Evolutionary conservation across 1,140 invertebrate genomes (phyloP), one percentile per base, ranked within the genome.

Genomic region (Dreissena rostriformis): DNA sequence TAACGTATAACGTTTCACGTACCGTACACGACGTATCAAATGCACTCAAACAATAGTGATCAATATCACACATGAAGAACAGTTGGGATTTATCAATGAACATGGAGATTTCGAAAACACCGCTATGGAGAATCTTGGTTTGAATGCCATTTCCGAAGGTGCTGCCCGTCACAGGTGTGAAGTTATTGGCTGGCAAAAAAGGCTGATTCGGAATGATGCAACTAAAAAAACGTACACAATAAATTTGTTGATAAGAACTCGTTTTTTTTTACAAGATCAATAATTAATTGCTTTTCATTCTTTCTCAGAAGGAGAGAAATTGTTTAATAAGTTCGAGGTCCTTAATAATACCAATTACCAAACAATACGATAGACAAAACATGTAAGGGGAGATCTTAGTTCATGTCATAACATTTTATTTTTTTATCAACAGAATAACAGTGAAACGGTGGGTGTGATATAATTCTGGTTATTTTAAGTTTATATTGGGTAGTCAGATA

Each of bases 31-130:
- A 29, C 8, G 55, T 65, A 29, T 81, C 79, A 0, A n/a, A 12
- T 12, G 51, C 53, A 51, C n/a, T 10, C 12, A 12, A 53, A 49
- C 79, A 81, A 29, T 65, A 73, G 12, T 71, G 15, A 11, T 8
- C 68, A 26, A 81, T 73, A 29, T 72, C 70, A 66, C 79, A 81
- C 57, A 19, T 73, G 67, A 73, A 81, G 22, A 53, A 73, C 15
- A 81, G 61, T 52, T 52, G 19, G 12, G 68, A 24, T 15, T 57
- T 22, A 49, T 73, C 57, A 12, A 73, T 63, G 39, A 71, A 81
- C 68, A 71, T 68, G 7, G 55, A 15, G 12, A 81, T 12, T 14
- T n/a, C 4, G n/a, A 81, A 39, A 0, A 17, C 6, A 28, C 79
- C 79, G 49, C 55, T 26, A 28, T 65, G 12, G 6, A 65, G 28